phyloP scores from a whole-genome alignment of 2,888 invertebrate genomes.

The Trilocha varians region DNA sequence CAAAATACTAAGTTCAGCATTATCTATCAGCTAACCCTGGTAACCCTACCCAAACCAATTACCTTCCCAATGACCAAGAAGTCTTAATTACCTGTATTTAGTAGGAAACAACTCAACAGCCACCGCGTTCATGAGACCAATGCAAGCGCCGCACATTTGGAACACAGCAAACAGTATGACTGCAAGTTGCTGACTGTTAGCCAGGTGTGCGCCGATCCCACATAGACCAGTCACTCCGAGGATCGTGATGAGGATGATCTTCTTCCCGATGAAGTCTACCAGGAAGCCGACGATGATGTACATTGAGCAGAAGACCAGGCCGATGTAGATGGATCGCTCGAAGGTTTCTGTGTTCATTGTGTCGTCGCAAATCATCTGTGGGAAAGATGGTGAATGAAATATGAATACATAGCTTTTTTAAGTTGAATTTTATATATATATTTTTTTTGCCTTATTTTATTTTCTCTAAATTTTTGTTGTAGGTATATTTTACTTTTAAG shows the following conservation, averaged over 20 bases:
- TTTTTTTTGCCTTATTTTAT: too few species aligned
- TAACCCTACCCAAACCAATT: too few species aligned
- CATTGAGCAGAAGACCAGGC: constrained; percentile 75
- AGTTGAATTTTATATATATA: too few species aligned
- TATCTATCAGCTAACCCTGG: too few species aligned
- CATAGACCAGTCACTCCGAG: constrained; percentile 69
- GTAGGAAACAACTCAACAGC: constrained; percentile 75
- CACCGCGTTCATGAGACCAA: constrained; percentile 72
- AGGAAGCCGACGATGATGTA: constrained; percentile 77
- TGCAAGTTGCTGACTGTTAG: constrained; percentile 69
- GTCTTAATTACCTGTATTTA: constrained; percentile 45
- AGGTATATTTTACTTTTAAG: too few species aligned
- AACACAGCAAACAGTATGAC: constrained; percentile 72
- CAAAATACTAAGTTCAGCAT: not conserved
- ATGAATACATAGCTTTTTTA: too few species aligned
- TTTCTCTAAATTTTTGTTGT: too few species aligned
- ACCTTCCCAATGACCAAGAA: too few species aligned
- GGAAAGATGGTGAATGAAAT: too few species aligned
- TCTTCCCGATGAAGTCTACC: constrained; percentile 68
- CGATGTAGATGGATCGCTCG: constrained; percentile 77
- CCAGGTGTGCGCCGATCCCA: constrained; percentile 74
- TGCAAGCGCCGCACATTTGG: constrained; percentile 72
- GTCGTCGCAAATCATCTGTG: constrained; percentile 55
- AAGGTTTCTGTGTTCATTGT: constrained; percentile 76
- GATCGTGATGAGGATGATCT: constrained; percentile 63